phyloP scores from a whole-genome alignment of 2,113 vertebrate genomes.

The Crotalus tigris region DNA sequence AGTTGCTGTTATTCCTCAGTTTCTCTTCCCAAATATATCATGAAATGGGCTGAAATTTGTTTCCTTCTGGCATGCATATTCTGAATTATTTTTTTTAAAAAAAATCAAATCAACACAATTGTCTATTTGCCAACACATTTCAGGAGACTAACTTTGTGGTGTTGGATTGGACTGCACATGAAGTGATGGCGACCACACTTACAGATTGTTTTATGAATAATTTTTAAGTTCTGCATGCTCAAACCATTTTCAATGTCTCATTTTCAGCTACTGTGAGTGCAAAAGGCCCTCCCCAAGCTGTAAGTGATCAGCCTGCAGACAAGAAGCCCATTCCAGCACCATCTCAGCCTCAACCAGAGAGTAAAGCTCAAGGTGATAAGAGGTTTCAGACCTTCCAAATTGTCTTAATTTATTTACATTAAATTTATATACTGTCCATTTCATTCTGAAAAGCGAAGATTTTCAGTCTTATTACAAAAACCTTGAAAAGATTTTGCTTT shows the following conservation, averaged over 20 bases:
- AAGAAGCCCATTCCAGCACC: neutral
- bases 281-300: neutral
- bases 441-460: neutral
- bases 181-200: neutral
- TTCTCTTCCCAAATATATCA: neutral
- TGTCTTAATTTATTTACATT: neutral
- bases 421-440: no score
- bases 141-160: neutral
- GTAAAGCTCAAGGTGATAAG: neutral
- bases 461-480: neutral
- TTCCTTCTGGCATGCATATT: neutral
- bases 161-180: neutral
- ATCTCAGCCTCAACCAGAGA: neutral
- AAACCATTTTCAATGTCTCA: neutral
- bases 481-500: neutral
- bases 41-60: neutral
- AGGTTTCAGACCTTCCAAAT: neutral
- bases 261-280: neutral
- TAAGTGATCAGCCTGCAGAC: neutral
- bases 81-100: neutral
- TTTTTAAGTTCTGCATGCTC: neutral
- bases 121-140: neutral
- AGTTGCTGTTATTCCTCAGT: neutral
- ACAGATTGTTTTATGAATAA: neutral
- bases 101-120: neutral